Evolutionary conservation across 2,113 vertebrate species (phyloP).

Genomic region (Daphoenositta chrysoptera): DNA sequence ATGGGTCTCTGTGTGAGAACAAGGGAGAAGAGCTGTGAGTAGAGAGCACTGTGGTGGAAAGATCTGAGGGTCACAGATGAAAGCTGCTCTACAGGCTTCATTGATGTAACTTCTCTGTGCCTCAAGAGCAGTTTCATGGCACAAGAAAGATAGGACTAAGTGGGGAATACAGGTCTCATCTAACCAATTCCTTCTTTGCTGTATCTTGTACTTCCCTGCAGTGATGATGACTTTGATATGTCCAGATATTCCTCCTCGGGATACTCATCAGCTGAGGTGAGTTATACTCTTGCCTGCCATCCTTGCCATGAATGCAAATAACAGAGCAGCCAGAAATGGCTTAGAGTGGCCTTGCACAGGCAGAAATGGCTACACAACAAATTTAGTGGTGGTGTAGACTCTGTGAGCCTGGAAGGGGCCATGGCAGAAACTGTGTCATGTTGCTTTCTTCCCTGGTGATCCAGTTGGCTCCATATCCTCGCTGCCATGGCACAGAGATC

Average conservation of each 20-base stretch:
- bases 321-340: neutral
- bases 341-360: neutral
- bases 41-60: neutral
- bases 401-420: neutral
- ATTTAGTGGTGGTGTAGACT: neutral
- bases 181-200: neutral
- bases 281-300: conserved; percentile 14
- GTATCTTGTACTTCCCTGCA: conserved; percentile 61
- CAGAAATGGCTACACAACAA: neutral
- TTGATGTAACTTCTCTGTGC: neutral
- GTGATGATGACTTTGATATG: conserved; percentile 99
- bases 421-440: neutral
- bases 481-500: neutral
- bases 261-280: conserved; percentile 99
- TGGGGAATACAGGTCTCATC: neutral
- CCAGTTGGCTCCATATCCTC: neutral
- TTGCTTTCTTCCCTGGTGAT: neutral
- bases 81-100: neutral
- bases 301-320: neutral
- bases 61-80: neutral
- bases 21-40: neutral
- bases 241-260: conserved; percentile 98
- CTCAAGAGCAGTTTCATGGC: neutral
- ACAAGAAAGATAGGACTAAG: neutral
- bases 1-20: neutral